A percentile compares a stretch with the other conserved stretches of the same genome.
phyloP scores from a whole-genome alignment of 2,797 vertebrate species.

The Amphiprion clarkii region DNA sequence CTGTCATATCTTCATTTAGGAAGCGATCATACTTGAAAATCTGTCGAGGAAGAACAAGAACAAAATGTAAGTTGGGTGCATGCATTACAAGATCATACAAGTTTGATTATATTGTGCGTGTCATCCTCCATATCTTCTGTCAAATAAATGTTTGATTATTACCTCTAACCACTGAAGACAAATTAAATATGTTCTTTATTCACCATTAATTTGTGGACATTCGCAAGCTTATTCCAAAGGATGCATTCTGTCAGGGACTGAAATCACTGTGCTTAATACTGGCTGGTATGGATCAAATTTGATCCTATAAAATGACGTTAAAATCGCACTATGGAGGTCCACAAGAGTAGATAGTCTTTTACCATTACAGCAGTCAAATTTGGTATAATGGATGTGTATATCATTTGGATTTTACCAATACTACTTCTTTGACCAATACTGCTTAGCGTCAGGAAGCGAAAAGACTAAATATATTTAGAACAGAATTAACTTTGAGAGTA shows the following conservation, averaged over 20 bases:
- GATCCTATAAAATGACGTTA: conserved; percentile 8
- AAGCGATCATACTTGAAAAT: conserved; percentile 92
- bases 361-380: neutral
- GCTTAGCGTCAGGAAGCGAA: too few species aligned
- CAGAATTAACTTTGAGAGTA: too few species aligned
- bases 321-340: conserved; percentile 12
- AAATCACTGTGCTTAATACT: conserved; percentile 51
- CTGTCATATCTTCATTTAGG: conserved; percentile 84
- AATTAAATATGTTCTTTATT: conserved; percentile 26
- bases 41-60: conserved; percentile 53
- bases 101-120: neutral
- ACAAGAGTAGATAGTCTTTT: neutral
- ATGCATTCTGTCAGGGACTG: conserved; percentile 42
- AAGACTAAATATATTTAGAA: too few species aligned
- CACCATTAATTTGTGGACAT: conserved; percentile 34
- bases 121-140: neutral
- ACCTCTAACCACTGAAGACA: conserved; percentile 1
- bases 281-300: conserved; percentile 30
- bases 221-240: conserved; percentile 50
- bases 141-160: conserved; percentile 23
- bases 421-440: too few species aligned
- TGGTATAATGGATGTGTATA: neutral
- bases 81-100: conserved; percentile 8
- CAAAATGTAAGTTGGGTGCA: neutral
- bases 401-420: too few species aligned